Conservation (phyloP, 2,797 vertebrate genomes). For the Hoplostethus mediterraneus region DNA sequence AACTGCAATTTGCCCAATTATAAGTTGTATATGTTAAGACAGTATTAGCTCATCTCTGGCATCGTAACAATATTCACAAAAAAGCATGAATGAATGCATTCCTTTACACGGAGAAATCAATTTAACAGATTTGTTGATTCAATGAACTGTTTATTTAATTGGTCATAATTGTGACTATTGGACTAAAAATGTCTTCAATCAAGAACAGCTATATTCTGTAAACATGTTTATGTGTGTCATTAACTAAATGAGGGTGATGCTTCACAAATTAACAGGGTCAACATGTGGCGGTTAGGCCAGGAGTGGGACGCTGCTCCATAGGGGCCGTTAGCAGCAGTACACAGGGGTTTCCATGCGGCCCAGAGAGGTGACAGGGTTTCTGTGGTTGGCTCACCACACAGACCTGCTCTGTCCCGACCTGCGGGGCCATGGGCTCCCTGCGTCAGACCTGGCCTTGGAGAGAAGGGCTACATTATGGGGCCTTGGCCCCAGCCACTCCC, state of each 20-base stretch:
- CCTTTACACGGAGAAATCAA: neutral
- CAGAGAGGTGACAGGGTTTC: constrained; percentile 79
- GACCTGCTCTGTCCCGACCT: constrained; percentile 76
- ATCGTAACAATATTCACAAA: no score
- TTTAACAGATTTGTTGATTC: neutral
- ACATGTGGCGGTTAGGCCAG: constrained; percentile 43
- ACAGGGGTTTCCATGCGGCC: constrained; percentile 66
- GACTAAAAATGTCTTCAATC: constrained; percentile 12
- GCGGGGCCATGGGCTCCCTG: constrained; percentile 69
- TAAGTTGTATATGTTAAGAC: no score
- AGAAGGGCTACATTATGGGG: constrained; percentile 83
- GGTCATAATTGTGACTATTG: constrained; percentile 3
- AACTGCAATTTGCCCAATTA: no score
- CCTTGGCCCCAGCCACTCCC: constrained; percentile 70
- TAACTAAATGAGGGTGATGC: constrained; percentile 50
- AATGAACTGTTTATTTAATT: neutral
- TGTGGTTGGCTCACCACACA: constrained; percentile 80
- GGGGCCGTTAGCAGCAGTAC: constrained; percentile 51
- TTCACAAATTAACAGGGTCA: constrained; percentile 58
- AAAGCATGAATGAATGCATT: no score
- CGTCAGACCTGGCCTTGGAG: constrained; percentile 81
- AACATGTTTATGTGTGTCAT: constrained; percentile 32
- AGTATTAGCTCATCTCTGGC: no score
- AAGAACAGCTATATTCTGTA: constrained; percentile 15
- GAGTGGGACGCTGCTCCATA: constrained; percentile 36